Evolutionary conservation across 2,113 vertebrate genomes (phyloP).

Genomic region (Glareola pratincola): DNA sequence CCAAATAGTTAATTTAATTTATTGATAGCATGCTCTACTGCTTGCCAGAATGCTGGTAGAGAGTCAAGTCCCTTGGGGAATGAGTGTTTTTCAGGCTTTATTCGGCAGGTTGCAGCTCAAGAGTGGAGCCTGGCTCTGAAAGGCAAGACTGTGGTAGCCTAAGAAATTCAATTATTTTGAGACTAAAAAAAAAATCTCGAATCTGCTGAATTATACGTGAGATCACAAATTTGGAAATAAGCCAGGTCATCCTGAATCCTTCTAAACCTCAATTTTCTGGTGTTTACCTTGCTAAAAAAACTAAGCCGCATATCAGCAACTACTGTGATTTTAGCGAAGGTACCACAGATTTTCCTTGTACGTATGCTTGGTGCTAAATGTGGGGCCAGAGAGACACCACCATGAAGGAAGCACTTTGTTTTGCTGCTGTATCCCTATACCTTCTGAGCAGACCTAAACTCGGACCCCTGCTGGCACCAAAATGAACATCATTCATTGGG

Average conservation of each 20-base stretch:
- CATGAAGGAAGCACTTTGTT: not conserved
- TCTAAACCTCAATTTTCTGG: not conserved
- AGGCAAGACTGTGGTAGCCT: not conserved
- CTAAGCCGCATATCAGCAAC: rapidly evolving
- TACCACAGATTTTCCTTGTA: not conserved
- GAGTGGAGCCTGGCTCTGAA: not conserved
- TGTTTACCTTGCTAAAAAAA: not conserved
- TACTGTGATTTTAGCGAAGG: not conserved
- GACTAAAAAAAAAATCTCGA: not conserved
- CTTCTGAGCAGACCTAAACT: not conserved
- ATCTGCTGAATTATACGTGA: not conserved
- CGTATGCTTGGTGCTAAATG: not conserved
- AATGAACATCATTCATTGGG: not conserved
- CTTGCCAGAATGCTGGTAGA: not conserved
- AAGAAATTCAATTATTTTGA: not conserved
- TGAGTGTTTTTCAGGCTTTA: not conserved
- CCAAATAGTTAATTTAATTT: not conserved
- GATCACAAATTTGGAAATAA: not conserved
- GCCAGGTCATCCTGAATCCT: not conserved
- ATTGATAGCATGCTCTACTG: not conserved
- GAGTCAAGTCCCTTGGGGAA: not conserved
- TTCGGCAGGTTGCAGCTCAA: not conserved
- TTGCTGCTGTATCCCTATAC: not conserved
- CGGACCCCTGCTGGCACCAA: not conserved
- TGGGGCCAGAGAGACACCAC: not conserved